These are phyloP conservation scores for Nephrotoma appendiculata DNA, from an alignment of 2,888 invertebrate genomes.

Conservation along the genomic window DNA sequence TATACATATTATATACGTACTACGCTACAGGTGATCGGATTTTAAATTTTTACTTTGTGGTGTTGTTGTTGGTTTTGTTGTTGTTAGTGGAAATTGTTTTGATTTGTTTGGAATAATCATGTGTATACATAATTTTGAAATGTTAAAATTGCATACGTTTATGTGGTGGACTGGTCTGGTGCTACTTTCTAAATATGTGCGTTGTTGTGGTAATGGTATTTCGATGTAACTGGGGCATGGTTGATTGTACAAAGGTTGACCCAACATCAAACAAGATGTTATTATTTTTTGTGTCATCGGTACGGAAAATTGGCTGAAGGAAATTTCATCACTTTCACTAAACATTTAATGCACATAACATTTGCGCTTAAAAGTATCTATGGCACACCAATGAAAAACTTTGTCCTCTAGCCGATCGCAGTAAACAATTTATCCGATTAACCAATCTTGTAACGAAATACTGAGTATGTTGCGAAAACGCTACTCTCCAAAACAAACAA, in stretches of 20 bases:
- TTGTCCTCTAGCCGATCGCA: too few species aligned
- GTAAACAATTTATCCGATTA: too few species aligned
- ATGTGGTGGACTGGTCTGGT: not conserved
- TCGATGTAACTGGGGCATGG: not conserved
- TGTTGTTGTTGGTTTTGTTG: not conserved
- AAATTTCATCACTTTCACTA: too few species aligned
- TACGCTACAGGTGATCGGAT: not conserved
- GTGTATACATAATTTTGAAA: not conserved
- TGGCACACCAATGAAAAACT: too few species aligned
- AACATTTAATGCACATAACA: too few species aligned
- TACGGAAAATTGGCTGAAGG: too few species aligned
- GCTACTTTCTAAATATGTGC: not conserved
- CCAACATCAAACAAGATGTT: too few species aligned
- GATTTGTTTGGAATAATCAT: not conserved
- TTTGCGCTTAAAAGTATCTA: too few species aligned
- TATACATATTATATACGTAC: not conserved
- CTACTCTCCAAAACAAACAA: too few species aligned
- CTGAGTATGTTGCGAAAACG: too few species aligned
- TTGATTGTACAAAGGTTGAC: not conserved
- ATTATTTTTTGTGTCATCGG: too few species aligned
- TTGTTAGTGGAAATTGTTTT: not conserved
- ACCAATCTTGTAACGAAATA: too few species aligned
- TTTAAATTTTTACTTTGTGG: not conserved
- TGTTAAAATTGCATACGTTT: not conserved
- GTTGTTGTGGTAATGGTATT: not conserved